A percentile compares a stretch with the other conserved stretches of the same genome.
phyloP scores from a whole-genome alignment of 2,888 invertebrate species.

The Ochlodes sylvanus region DNA sequence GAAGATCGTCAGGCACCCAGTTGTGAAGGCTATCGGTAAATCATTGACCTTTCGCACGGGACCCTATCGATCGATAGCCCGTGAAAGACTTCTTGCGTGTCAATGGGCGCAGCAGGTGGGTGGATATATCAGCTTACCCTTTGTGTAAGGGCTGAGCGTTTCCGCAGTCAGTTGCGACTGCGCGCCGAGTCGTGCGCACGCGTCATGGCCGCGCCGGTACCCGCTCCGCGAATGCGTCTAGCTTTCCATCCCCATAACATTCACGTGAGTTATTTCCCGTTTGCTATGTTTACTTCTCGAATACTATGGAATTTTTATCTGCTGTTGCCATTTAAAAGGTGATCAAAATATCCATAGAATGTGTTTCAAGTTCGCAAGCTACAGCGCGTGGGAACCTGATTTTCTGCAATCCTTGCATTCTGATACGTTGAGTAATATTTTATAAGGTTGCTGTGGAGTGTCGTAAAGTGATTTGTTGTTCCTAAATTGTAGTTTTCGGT shows the following conservation, averaged over 20 bases:
- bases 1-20: not conserved
- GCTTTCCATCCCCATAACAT: constrained; percentile 78
- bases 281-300: not conserved
- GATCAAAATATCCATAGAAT: constrained; percentile 23
- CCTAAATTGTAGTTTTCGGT: constrained; percentile 20
- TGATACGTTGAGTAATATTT: constrained; percentile 60
- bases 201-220: constrained; percentile 60
- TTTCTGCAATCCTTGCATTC: constrained; percentile 75
- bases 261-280: constrained; percentile 64
- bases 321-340: constrained; percentile 1
- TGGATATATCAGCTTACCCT: constrained; percentile 57
- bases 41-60: constrained; percentile 5
- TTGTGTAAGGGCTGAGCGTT: constrained; percentile 45
- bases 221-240: constrained; percentile 72
- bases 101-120: constrained; percentile 55
- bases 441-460: constrained; percentile 45
- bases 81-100: constrained; percentile 44
- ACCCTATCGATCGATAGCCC: constrained; percentile 33
- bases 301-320: not conserved
- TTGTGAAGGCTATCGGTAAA: constrained; percentile 6
- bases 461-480: constrained; percentile 33
- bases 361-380: constrained; percentile 42
- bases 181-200: constrained; percentile 58
- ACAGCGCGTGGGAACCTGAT: constrained; percentile 67
- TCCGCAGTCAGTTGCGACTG: constrained; percentile 47